Conservation (phyloP, 2,888 invertebrate species). For the Limnephilus auricula region DNA sequence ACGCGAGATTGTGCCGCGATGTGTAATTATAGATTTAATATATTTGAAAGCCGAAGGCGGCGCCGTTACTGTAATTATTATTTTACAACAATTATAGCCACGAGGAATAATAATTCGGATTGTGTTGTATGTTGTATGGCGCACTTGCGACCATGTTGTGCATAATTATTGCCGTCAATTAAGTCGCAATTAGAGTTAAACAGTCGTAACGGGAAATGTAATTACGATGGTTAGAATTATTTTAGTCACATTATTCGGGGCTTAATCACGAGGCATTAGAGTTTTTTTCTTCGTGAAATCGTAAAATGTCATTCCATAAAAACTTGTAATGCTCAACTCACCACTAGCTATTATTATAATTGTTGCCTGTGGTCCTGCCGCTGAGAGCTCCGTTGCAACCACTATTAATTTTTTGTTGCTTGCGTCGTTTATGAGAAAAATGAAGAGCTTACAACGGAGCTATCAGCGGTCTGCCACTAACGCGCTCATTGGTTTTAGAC, state of each 20-base stretch:
- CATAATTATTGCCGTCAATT: constrained; percentile 50
- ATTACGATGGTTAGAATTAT: neutral
- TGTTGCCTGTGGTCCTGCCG: neutral
- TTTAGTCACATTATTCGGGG: constrained; percentile 30
- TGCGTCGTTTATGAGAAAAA: neutral
- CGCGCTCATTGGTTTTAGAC: neutral
- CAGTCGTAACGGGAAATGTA: constrained; percentile 39
- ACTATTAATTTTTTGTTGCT: neutral
- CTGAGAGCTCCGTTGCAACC: neutral
- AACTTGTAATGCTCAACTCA: neutral
- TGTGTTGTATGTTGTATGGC: constrained; percentile 26
- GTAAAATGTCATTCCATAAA: constrained; percentile 19
- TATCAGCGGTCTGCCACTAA: neutral
- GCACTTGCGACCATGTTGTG: constrained; percentile 38
- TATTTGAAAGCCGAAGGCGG: constrained; percentile 59
- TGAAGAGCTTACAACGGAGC: neutral
- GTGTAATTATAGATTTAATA: constrained; percentile 60
- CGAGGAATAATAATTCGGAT: constrained; percentile 52
- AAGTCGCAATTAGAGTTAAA: constrained; percentile 55
- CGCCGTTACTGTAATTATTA: constrained; percentile 65
- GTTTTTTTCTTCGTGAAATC: constrained; percentile 9
- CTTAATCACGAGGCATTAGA: neutral
- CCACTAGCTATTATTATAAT: neutral
- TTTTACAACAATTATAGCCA: constrained; percentile 68
- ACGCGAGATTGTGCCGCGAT: constrained; percentile 51